Evolutionary conservation across 2,797 vertebrate genomes (phyloP).

Genomic region (Scomberomorus guttatus): DNA sequence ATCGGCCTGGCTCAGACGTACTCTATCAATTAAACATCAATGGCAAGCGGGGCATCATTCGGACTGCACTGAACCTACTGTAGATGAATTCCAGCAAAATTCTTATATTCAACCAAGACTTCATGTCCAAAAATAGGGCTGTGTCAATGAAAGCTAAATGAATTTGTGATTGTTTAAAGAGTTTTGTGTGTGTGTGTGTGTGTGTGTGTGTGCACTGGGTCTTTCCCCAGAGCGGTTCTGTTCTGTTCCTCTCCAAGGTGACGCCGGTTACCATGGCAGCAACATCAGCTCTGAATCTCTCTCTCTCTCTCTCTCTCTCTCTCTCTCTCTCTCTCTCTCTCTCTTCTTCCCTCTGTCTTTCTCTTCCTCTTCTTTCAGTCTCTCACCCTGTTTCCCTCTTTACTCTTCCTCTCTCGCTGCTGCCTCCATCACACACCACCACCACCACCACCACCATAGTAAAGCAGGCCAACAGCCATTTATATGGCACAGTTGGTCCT

Average conservation of each 20-base stretch:
- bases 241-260: constrained; percentile 79
- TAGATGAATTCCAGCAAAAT: constrained; percentile 14
- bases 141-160: constrained; percentile 69
- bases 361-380: neutral
- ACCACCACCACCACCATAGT: constrained; percentile 11
- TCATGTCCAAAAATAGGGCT: constrained; percentile 55
- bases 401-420: constrained; percentile 29
- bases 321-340: constrained; percentile 46
- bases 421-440: constrained; percentile 44
- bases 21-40: constrained; percentile 71
- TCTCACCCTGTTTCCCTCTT: constrained; percentile 38
- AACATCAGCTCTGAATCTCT: constrained; percentile 77
- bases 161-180: constrained; percentile 69
- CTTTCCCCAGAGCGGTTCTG: constrained; percentile 81
- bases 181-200: constrained; percentile 38
- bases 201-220: constrained; percentile 44
- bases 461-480: constrained; percentile 76
- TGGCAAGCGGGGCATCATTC: constrained; percentile 42
- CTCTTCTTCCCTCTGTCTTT: constrained; percentile 15
- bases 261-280: constrained; percentile 83
- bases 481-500: constrained; percentile 73
- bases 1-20: constrained; percentile 39
- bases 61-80: constrained; percentile 31
- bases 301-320: constrained; percentile 51
- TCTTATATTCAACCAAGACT: constrained; percentile 38